Percentiles rank a stretch among this genome's conserved stretches.
These are phyloP conservation scores for Darevskia nairensis DNA, from an alignment of 2,797 vertebrate genomes.

Conservation along the genomic window DNA sequence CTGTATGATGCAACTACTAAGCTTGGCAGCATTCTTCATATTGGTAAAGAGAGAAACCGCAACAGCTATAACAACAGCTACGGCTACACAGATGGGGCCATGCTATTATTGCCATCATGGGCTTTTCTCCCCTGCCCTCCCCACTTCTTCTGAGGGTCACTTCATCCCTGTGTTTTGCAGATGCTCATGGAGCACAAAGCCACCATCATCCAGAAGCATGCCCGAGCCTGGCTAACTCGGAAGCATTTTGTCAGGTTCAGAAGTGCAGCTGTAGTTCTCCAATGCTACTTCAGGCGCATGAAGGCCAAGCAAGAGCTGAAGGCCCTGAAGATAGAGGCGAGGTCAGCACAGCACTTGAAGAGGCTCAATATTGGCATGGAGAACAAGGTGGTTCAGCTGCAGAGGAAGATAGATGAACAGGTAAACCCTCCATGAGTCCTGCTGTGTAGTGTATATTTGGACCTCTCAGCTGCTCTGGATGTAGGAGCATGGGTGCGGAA, in stretches of 20 bases:
- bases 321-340: conserved; percentile 90
- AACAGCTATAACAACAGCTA: too few relatives aligned
- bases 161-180: conserved; percentile 71
- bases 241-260: conserved; percentile 73
- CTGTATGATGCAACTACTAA: neutral
- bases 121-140: neutral
- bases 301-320: conserved; percentile 83
- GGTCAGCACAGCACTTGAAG: conserved; percentile 88
- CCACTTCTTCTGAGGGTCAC: neutral
- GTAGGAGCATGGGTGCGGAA: neutral
- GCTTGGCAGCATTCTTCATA: neutral
- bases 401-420: conserved; percentile 95
- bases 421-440: conserved; percentile 68
- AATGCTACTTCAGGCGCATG: conserved; percentile 87
- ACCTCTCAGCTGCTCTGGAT: neutral
- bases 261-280: conserved; percentile 85
- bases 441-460: accelerated
- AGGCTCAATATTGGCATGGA: conserved; percentile 96
- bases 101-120: too few relatives aligned
- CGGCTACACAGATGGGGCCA: neutral
- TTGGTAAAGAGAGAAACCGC: neutral
- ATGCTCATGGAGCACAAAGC: conserved; percentile 91
- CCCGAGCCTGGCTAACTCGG: conserved; percentile 87
- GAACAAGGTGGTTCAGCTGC: conserved; percentile 97
- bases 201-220: conserved; percentile 86